Percentiles rank a stretch among this genome's conserved stretches.
These are phyloP conservation scores for Leptocoma aspasia DNA, from an alignment of 2,113 vertebrate species.

Conservation along the genomic window DNA sequence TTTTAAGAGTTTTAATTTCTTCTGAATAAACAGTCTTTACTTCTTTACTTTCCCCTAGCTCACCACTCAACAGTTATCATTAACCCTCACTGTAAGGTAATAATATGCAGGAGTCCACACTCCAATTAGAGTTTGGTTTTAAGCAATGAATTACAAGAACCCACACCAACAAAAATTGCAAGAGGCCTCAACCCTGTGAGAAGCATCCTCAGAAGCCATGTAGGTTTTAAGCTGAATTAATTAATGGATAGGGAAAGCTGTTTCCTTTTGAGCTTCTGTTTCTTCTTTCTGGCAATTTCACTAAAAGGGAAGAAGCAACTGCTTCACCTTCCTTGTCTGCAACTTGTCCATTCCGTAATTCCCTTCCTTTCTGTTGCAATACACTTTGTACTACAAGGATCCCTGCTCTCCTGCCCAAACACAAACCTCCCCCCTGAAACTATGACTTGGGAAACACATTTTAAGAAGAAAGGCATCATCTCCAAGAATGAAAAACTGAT, in stretches of 20 bases:
- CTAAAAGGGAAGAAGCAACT: not conserved
- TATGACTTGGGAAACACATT: not conserved
- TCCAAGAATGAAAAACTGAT: not conserved
- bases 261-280: not conserved
- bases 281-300: not conserved
- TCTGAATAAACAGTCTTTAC: not conserved
- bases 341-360: not conserved
- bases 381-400: not conserved
- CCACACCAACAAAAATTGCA: not conserved
- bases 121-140: not conserved
- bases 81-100: not conserved
- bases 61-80: not conserved
- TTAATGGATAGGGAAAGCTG: not conserved
- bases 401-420: not conserved
- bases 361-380: not conserved
- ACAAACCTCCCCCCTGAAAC: not conserved
- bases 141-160: not conserved
- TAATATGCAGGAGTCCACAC: not conserved
- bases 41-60: not conserved
- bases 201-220: not conserved
- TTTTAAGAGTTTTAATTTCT: not conserved
- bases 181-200: not conserved
- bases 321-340: not conserved
- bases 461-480: not conserved
- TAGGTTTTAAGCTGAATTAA: not conserved